Conservation (phyloP, 2,797 vertebrate species). For the Chromobotia macracanthus region DNA sequence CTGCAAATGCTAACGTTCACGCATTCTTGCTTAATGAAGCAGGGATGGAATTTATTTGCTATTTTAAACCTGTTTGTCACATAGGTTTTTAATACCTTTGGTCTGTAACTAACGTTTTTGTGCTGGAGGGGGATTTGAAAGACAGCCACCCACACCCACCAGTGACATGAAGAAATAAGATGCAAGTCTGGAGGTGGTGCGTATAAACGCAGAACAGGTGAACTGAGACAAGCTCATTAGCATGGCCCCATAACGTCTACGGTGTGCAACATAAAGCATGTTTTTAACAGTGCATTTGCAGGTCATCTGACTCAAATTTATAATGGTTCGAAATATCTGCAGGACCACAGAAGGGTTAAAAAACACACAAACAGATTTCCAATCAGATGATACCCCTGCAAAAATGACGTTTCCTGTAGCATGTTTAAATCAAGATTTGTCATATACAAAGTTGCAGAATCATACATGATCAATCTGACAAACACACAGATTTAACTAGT, state of each 20-base stretch:
- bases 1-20: conserved; percentile 67
- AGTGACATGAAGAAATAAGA: not conserved
- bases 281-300: not conserved
- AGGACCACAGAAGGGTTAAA: not conserved
- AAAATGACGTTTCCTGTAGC: not conserved
- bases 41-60: conserved; percentile 65
- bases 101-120: conserved; percentile 72
- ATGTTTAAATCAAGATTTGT: not conserved
- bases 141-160: conserved; percentile 11
- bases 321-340: too few species aligned
- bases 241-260: conserved; percentile 10
- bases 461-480: not conserved
- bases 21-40: conserved; percentile 72
- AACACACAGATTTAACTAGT: too few species aligned
- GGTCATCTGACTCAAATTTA: not conserved
- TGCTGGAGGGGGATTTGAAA: conserved; percentile 28
- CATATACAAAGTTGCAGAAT: not conserved
- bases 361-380: not conserved
- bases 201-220: not conserved
- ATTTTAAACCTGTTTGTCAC: conserved; percentile 70
- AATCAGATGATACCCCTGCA: too few species aligned
- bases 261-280: not conserved
- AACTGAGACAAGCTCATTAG: not conserved
- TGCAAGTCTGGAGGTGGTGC: conserved; percentile 3
- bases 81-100: conserved; percentile 58